Conservation (phyloP, 2,113 vertebrate genomes). For the Hemichromis elongatus region DNA sequence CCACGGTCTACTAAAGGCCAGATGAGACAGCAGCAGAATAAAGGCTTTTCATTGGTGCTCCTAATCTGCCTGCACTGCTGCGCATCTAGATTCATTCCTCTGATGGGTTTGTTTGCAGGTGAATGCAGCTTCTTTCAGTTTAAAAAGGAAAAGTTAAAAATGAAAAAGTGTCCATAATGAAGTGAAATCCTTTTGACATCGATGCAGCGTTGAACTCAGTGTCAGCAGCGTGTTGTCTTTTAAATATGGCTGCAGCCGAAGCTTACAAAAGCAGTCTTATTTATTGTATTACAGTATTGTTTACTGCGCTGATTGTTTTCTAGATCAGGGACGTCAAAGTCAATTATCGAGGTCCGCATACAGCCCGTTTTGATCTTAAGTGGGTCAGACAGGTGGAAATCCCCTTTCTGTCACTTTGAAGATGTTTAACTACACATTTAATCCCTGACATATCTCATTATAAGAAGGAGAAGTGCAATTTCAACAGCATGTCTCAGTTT, state of each 20-base stretch:
- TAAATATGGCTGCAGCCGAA: background rate
- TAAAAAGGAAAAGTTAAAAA: background rate
- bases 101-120: background rate
- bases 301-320: background rate
- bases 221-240: background rate
- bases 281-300: too few relatives aligned
- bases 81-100: background rate
- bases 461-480: background rate
- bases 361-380: background rate
- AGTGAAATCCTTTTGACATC: background rate
- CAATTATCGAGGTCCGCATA: background rate
- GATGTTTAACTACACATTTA: background rate
- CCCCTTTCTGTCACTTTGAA: background rate
- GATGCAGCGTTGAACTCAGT: background rate
- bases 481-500: background rate
- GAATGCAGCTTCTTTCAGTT: background rate
- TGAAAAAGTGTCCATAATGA: background rate
- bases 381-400: background rate
- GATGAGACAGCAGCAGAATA: background rate
- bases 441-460: background rate
- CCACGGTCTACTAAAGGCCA: background rate
- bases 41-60: background rate
- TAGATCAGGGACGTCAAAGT: background rate
- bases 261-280: fast-evolving
- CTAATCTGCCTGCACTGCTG: background rate